These are phyloP conservation scores for Drosophila eugracilis DNA, from an alignment of 1,140 invertebrate species.

Conservation along the genomic window DNA sequence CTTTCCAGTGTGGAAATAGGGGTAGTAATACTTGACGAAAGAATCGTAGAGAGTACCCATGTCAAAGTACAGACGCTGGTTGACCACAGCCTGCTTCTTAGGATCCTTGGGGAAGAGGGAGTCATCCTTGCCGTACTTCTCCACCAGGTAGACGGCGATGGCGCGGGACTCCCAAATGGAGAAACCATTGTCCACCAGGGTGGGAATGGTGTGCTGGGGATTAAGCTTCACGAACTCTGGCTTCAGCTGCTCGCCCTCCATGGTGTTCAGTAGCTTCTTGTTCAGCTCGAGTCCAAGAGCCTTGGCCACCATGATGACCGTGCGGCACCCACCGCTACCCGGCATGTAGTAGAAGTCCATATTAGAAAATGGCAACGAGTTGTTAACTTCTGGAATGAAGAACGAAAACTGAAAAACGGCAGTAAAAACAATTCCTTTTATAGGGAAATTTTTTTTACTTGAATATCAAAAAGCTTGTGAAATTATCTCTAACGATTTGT, in stretches of 20 bases:
- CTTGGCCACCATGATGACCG: slow-evolving; percentile 84
- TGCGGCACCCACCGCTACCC: slow-evolving; percentile 76
- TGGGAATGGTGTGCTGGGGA: slow-evolving; percentile 79
- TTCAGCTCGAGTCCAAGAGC: slow-evolving; percentile 85
- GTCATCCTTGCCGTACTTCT: slow-evolving; percentile 80
- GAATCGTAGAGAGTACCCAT: slow-evolving; percentile 84
- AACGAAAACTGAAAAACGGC: slow-evolving; percentile 7
- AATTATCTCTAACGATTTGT: slow-evolving; percentile 18
- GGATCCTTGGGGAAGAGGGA: slow-evolving; percentile 87
- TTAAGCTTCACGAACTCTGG: slow-evolving; percentile 87
- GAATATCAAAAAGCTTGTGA: background rate
- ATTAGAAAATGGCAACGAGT: background rate
- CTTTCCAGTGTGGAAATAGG: slow-evolving; percentile 86
- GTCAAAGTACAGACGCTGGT: slow-evolving; percentile 87
- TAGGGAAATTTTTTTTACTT: too few species aligned
- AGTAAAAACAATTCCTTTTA: background rate
- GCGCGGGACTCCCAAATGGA: slow-evolving; percentile 70
- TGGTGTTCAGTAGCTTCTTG: slow-evolving; percentile 86
- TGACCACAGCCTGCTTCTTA: slow-evolving; percentile 68
- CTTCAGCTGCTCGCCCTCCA: slow-evolving; percentile 87
- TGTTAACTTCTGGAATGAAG: background rate
- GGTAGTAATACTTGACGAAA: slow-evolving; percentile 87
- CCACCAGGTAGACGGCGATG: slow-evolving; percentile 65
- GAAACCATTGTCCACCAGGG: slow-evolving; percentile 58
- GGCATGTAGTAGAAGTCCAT: slow-evolving; percentile 60